These are phyloP conservation scores for Tiphia femorata DNA, from an alignment of 2,888 invertebrate genomes.

Conservation along the genomic window DNA sequence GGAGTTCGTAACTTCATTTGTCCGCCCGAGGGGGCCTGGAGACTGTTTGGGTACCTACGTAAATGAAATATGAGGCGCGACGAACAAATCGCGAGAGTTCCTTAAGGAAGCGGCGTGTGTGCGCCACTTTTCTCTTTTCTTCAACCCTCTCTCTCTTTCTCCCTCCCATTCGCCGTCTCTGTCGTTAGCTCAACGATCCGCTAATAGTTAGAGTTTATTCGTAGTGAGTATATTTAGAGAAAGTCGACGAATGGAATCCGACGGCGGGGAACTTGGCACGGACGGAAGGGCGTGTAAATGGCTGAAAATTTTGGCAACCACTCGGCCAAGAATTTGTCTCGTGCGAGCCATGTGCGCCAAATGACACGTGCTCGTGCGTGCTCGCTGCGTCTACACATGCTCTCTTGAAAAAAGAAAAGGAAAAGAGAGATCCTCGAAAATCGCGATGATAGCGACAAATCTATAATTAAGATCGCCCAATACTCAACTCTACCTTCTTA, in stretches of 20 bases:
- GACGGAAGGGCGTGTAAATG: conserved; percentile 12
- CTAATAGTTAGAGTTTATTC: conserved; percentile 12
- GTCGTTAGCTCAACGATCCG: conserved; percentile 1
- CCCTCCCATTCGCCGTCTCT: too few relatives aligned
- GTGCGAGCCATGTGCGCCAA: conserved; percentile 13
- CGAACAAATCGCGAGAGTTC: too few relatives aligned
- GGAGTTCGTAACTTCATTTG: too few relatives aligned
- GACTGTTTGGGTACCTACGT: too few relatives aligned
- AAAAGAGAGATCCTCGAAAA: not conserved
- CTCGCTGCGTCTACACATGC: not conserved
- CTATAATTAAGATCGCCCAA: too few relatives aligned
- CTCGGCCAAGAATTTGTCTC: conserved; percentile 12
- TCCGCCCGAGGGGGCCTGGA: too few relatives aligned
- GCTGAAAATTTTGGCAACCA: conserved; percentile 24
- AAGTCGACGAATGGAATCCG: conserved; percentile 15
- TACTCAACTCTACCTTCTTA: too few relatives aligned
- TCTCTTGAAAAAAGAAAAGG: not conserved
- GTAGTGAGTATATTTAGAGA: conserved; percentile 17
- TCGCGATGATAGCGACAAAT: too few relatives aligned
- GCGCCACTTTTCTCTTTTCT: too few relatives aligned
- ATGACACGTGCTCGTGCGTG: conserved; percentile 15
- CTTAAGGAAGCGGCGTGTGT: not conserved
- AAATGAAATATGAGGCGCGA: not conserved
- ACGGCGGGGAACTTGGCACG: conserved; percentile 11
- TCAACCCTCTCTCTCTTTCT: too few relatives aligned